Evolutionary conservation across 2,113 vertebrate species (phyloP).

Genomic region (Cyanoderma ruficeps): DNA sequence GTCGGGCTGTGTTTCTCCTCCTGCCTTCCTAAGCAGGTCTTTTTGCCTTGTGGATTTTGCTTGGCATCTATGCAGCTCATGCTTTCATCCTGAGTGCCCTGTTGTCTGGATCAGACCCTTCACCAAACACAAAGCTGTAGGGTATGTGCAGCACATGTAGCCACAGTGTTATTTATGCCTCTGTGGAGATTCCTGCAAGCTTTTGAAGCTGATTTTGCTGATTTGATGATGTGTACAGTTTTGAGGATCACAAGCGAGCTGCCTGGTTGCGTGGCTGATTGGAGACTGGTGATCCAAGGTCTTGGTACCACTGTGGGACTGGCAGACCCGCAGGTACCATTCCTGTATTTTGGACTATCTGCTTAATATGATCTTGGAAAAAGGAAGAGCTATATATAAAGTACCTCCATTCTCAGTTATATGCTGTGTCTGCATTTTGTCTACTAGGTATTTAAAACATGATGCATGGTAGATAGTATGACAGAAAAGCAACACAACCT

Average conservation of each 20-base stretch:
- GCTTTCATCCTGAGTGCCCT: neutral
- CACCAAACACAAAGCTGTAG: neutral
- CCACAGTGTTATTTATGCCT: neutral
- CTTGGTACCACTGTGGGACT: neutral
- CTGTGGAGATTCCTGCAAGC: neutral
- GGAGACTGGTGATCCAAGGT: neutral
- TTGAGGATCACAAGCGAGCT: neutral
- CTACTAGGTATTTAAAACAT: slow-evolving; percentile 6
- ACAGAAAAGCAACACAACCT: neutral
- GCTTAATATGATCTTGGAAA: neutral
- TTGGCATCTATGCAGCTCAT: neutral
- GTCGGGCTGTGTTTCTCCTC: neutral
- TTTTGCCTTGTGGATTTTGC: neutral
- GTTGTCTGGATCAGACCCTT: neutral
- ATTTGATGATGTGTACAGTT: neutral
- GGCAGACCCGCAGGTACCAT: neutral
- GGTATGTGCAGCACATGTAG: fast-evolving
- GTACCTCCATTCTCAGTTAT: neutral
- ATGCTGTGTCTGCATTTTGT: neutral
- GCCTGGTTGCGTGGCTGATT: neutral
- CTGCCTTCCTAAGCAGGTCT: slow-evolving; percentile 1
- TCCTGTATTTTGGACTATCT: neutral
- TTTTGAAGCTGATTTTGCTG: neutral
- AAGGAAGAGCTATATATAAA: neutral
- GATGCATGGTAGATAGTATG: neutral